Percentiles rank a stretch among this genome's conserved stretches.
These are phyloP conservation scores for Camponotus fellah DNA, from an alignment of 2,888 invertebrate species.

Conservation along the genomic window DNA sequence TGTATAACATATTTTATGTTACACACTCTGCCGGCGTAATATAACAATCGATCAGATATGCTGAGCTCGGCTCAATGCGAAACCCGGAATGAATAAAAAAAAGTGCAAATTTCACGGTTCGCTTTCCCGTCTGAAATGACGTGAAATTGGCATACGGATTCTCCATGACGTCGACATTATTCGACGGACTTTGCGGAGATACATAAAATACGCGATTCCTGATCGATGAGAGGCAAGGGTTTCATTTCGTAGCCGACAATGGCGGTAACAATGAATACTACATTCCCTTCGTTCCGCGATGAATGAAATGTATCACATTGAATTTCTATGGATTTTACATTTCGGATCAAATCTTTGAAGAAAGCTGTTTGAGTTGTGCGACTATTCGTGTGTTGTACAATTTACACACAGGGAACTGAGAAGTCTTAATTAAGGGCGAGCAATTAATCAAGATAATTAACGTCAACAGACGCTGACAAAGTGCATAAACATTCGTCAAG, in stretches of 20 bases:
- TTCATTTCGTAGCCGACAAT: conserved; percentile 30
- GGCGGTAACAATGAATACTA: conserved; percentile 25
- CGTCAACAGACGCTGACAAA: conserved; percentile 31
- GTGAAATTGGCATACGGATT: conserved; percentile 37
- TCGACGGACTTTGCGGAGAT: conserved; percentile 27
- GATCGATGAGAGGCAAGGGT: conserved; percentile 32
- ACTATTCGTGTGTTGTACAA: not conserved
- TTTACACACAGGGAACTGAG: conserved; percentile 1
- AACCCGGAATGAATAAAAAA: conserved; percentile 41
- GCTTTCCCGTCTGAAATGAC: conserved; percentile 29
- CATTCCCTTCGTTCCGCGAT: not conserved
- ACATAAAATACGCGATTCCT: conserved; percentile 38
- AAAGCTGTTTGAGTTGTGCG: not conserved
- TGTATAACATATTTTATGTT: conserved; percentile 25
- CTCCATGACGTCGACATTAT: conserved; percentile 32
- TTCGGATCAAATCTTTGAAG: conserved; percentile 1
- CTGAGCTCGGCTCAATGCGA: conserved; percentile 32
- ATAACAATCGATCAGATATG: conserved; percentile 42
- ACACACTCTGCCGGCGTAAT: conserved; percentile 18
- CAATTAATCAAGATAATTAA: conserved; percentile 50
- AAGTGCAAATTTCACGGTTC: conserved; percentile 43
- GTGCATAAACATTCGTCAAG: conserved; percentile 42
- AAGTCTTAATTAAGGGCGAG: conserved; percentile 33
- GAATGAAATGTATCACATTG: conserved; percentile 37
- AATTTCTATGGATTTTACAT: conserved; percentile 26